Evolutionary conservation across 2,113 vertebrate genomes (phyloP).

Genomic region (Anser brachyrhynchus): DNA sequence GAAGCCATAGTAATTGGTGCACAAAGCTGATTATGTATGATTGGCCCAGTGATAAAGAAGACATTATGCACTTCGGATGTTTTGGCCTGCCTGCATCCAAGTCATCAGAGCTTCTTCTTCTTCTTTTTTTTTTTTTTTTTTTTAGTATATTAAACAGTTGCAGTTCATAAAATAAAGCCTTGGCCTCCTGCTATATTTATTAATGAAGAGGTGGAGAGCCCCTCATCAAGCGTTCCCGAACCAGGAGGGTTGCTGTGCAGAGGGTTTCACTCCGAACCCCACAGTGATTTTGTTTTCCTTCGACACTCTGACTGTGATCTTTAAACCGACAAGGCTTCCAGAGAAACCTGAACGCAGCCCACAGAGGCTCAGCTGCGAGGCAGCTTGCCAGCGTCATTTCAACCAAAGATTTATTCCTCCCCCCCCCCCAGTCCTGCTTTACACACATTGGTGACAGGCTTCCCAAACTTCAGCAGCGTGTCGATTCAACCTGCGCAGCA

Average conservation of each 20-base stretch:
- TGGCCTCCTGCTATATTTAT: not conserved
- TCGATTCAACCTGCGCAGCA: not conserved
- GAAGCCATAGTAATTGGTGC: conserved; percentile 8
- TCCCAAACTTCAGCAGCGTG: not conserved
- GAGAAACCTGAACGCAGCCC: not conserved
- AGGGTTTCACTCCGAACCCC: not conserved
- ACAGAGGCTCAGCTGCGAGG: not conserved
- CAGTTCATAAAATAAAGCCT: not conserved
- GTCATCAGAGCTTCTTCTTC: not conserved
- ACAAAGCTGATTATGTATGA: conserved; percentile 23
- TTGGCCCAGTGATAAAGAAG: conserved; percentile 1
- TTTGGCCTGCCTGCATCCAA: not conserved
- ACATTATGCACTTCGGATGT: conserved; percentile 18
- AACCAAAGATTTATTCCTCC: not conserved
- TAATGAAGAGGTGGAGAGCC: not conserved
- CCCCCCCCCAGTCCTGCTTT: not conserved
- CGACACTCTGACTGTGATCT: conserved; percentile 17
- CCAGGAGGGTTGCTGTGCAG: not conserved
- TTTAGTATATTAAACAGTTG: not conserved
- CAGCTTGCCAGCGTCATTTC: conserved; percentile 4
- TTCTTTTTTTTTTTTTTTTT: too few relatives aligned
- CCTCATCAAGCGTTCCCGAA: not conserved
- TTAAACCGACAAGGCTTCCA: not conserved
- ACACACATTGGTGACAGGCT: not conserved
- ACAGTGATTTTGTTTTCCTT: conserved; percentile 26